Evolutionary conservation across 2,113 vertebrate species (phyloP).

Genomic region (Tetrao urogallus): DNA sequence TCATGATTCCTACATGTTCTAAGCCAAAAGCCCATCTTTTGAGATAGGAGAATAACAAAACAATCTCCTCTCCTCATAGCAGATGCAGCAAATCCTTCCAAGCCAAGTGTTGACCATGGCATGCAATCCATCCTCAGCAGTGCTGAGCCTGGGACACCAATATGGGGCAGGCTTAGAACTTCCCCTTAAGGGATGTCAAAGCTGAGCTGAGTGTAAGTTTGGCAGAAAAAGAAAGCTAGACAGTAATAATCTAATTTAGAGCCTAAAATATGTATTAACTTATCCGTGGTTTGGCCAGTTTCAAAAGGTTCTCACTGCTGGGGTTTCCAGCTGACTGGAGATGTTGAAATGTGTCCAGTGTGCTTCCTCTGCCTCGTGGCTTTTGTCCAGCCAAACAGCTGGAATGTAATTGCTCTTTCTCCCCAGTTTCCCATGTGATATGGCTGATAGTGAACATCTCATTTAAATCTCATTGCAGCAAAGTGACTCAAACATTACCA

Average conservation of each 20-base stretch:
- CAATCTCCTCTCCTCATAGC: too few species aligned
- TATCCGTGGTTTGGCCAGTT: background rate
- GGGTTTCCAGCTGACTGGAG: background rate
- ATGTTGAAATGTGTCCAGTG: background rate
- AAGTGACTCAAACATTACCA: background rate
- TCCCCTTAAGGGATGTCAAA: background rate
- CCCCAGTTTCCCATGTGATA: background rate
- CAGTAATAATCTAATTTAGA: background rate
- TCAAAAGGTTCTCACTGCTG: background rate
- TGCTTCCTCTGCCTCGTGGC: background rate
- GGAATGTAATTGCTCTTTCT: background rate
- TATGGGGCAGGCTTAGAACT: background rate
- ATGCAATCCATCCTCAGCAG: too few species aligned
- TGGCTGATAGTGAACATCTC: background rate
- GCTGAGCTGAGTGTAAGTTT: background rate
- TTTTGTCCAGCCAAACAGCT: slow-evolving; percentile 5
- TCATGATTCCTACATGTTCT: background rate
- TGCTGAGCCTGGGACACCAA: background rate
- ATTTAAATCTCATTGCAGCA: slow-evolving; percentile 8
- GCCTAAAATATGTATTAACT: background rate
- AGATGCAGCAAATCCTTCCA: background rate
- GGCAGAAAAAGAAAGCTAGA: background rate
- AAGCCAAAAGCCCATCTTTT: background rate
- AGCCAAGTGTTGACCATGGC: too few species aligned
- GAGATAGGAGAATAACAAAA: background rate